Evolutionary conservation across 2,888 invertebrate species (phyloP).

Genomic region (Leptinotarsa peninsularis): DNA sequence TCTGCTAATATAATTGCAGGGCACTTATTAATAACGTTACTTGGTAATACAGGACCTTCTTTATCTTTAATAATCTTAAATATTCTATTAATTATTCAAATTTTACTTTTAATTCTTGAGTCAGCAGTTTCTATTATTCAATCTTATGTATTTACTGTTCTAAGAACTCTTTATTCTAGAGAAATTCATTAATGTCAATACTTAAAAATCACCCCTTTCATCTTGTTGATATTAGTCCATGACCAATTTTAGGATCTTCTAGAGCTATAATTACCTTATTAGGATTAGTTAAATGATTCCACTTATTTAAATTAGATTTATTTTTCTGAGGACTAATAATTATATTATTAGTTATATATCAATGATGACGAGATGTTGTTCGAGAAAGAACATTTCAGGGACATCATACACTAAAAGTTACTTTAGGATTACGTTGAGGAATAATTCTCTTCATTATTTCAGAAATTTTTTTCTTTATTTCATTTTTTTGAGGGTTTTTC

Average conservation of each 20-base stretch:
- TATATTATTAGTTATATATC: constrained; percentile 69
- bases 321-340: constrained; percentile 68
- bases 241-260: constrained; percentile 73
- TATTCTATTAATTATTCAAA: constrained; percentile 53
- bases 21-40: constrained; percentile 74
- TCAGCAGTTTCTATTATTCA: constrained; percentile 75
- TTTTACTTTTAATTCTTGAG: constrained; percentile 69
- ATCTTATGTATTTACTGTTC: constrained; percentile 75
- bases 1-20: constrained; percentile 84
- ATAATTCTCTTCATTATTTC: constrained; percentile 81
- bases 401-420: constrained; percentile 72
- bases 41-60: constrained; percentile 66
- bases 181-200: constrained; percentile 71
- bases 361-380: constrained; percentile 79
- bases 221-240: constrained; percentile 75
- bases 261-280: constrained; percentile 71
- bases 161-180: constrained; percentile 76
- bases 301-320: constrained; percentile 69
- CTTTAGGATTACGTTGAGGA: constrained; percentile 74
- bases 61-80: constrained; percentile 52
- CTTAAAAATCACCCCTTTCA: constrained; percentile 74
- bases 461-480: constrained; percentile 74
- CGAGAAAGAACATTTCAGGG: constrained; percentile 78
- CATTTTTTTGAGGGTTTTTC: constrained; percentile 74
- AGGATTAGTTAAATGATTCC: constrained; percentile 74